Evolutionary conservation across 2,797 vertebrate species (phyloP), one percentile per base, ranked within the genome.

Genomic region (Xenops minutus): DNA sequence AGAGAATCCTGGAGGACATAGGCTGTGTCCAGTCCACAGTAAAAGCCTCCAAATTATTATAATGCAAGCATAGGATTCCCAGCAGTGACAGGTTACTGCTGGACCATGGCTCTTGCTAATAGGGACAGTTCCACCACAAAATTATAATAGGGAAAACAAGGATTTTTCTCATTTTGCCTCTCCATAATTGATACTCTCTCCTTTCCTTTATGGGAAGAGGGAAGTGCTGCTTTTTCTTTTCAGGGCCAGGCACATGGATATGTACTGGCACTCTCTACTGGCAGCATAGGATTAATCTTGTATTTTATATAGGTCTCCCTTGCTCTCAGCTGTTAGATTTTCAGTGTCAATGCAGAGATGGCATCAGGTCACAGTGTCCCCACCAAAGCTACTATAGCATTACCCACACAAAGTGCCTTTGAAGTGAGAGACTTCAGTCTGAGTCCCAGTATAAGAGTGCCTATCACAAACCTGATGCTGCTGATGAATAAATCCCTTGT

Each of bases 401-500:
- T 56, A 44, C 63, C 48, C 14, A 23, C 4, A 1, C 8, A 10
- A 91, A 82, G 79, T 61, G 16, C 41, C 41, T 94, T 54, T 89
- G 69, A 66, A 71, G 41, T 37, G 91, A 91, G 48, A 30, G 23
- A 10, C 32, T 72, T 64, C 2, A 1, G 51, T 66, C 61, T 3
- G 36, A 80, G 39, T 37, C 30, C 67, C 61, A 24, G 2, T 27
- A 29, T 0, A 0, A 79, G 24, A 49, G 12, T 0, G 0, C 32
- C 79, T 62, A 44, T 77, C 37, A 68, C 74, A 88, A 55, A 56
- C 24, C 36, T 12, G 37, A 48, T 19, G 6, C 5, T 78, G 43
- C 34, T 0, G 0, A 16, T 0, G 0, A 80, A 82, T 52, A 85
- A 89, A 93, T 63, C 77, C n/a, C 43, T 75, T 2, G 0, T 0